Evolutionary conservation across 2,113 vertebrate genomes (phyloP).

Genomic region (Nyctibius bracteatus): DNA sequence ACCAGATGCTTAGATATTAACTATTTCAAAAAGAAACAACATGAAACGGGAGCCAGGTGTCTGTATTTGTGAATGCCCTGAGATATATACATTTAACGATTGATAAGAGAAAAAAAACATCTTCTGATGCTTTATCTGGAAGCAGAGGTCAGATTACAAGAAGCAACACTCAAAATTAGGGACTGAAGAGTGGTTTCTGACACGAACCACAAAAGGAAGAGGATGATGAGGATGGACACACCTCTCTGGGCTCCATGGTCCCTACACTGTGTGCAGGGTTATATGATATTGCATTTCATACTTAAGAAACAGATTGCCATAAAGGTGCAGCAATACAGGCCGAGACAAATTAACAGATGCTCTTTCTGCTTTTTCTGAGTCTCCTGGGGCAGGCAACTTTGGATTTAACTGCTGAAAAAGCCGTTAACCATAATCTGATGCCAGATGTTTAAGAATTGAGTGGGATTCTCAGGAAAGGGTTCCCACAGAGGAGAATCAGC

Average conservation of each 20-base stretch:
- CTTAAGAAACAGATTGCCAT: neutral
- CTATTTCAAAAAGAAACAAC: neutral
- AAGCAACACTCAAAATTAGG: neutral
- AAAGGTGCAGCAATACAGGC: neutral
- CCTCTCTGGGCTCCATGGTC: neutral
- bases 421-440: neutral
- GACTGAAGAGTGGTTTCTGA: neutral
- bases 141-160: neutral
- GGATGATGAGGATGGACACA: accelerated
- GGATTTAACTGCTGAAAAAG: neutral
- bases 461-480: neutral
- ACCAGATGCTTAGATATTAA: neutral
- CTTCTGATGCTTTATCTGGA: neutral
- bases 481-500: neutral
- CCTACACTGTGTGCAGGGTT: accelerated
- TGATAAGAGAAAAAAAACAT: neutral
- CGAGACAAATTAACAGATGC: neutral
- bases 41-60: neutral
- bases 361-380: neutral
- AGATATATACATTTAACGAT: neutral
- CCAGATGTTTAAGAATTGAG: neutral
- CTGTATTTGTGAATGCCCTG: neutral
- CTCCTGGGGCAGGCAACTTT: neutral
- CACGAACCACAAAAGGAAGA: neutral
- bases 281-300: neutral